phyloP scores from a whole-genome alignment of 2,888 invertebrate genomes.

The Cheiracanthium punctorium region DNA sequence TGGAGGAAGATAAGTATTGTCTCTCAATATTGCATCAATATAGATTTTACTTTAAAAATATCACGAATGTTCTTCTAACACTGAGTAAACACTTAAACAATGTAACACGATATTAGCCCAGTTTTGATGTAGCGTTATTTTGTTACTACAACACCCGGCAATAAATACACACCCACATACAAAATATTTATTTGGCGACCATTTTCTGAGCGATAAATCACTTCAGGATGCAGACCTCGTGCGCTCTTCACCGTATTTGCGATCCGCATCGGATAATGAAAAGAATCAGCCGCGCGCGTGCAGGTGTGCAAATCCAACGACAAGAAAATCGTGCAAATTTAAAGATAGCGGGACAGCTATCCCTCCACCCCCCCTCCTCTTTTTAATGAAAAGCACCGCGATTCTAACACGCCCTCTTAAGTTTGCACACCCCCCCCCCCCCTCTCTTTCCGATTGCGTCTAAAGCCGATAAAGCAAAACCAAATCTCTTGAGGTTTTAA shows the following conservation, averaged over 20 bases:
- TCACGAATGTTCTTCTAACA: too few species aligned
- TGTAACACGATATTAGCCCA: too few species aligned
- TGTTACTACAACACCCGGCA: too few species aligned
- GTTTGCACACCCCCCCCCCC: slow-evolving; percentile 16
- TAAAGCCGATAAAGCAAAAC: slow-evolving; percentile 61
- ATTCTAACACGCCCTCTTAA: slow-evolving; percentile 66
- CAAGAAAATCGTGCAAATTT: slow-evolving; percentile 66
- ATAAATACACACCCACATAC: too few species aligned
- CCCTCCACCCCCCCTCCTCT: neutral
- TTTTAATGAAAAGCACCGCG: slow-evolving; percentile 52
- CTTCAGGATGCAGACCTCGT: neutral
- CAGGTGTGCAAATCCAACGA: slow-evolving; percentile 56
- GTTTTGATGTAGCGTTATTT: too few species aligned
- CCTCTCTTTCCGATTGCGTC: neutral
- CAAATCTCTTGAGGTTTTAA: slow-evolving; percentile 49
- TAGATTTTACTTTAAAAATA: too few species aligned
- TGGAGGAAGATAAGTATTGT: too few species aligned
- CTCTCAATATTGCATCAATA: too few species aligned
- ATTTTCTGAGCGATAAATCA: neutral
- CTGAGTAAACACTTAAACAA: too few species aligned
- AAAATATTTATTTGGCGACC: neutral
- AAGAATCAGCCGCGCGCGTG: slow-evolving; percentile 40
- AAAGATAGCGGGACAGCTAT: slow-evolving; percentile 44
- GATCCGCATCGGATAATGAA: slow-evolving; percentile 43
- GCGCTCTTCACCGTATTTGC: neutral